Base-by-base conservation (phyloP, 2,888 invertebrate genomes). In the Myathropa florea region DNA sequence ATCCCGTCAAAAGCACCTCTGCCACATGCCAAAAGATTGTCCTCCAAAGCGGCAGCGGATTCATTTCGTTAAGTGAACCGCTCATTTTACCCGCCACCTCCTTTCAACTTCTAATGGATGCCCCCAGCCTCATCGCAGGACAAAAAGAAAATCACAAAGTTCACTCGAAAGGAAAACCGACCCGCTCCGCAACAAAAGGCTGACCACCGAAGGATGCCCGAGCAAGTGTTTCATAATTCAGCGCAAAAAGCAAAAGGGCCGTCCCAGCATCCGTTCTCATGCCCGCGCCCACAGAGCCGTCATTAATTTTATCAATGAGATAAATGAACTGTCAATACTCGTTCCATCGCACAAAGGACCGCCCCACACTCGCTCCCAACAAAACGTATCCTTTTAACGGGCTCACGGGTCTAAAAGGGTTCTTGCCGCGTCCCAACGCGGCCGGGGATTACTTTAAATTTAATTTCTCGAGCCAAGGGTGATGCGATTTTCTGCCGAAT, bases 261-360 rank as follows among this genome's bases (percentile, higher is more conserved):
- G 24, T 57, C 14, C 14, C 14, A 4, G 12, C 57, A 23, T 26
- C 24, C 57, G 24, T 23, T 57, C 24, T 33, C 57, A 57, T 24
- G 9, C 23, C 57, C 57, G 24, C 57, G 23, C 57, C 57, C 24
- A 57, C 21, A 57, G 57, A 36, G 33, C 64, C 23, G 39, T 67
- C 65, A 67, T 67, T 76, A 67, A 60, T 76, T 46, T 67, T 67
- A 67, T 76, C 61, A 76, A 60, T 67, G 67, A 75, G 75, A 76
- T 76, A 76, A 76, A 76, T 76, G 67, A 76, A 67, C 67, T 60
- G 67, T 67, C 76, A 76, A 76, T 76, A 67, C 39, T 39, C 75
- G 57, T 75, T 57, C 14, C 39, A 9, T 1, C 21, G 33, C 33
- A 67, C 36, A 67, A 65, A 36, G 21, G 60, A 30, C 2, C 2